phyloP scores from a whole-genome alignment of 2,888 invertebrate genomes.

The Philereme transversata region DNA sequence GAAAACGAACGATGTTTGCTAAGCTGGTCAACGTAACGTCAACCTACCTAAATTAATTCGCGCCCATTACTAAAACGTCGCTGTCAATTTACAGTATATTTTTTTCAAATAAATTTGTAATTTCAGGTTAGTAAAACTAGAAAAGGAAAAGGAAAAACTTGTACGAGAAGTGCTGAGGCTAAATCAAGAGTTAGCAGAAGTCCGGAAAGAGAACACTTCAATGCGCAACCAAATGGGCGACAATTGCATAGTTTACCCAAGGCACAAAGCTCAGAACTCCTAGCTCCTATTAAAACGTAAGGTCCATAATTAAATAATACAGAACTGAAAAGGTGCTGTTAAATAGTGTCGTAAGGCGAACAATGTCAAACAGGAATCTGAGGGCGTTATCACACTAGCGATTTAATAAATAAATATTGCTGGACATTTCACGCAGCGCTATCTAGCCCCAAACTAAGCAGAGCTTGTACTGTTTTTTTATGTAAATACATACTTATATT shows the following conservation, averaged over 20 bases:
- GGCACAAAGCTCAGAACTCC: constrained; percentile 68
- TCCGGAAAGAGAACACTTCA: constrained; percentile 90
- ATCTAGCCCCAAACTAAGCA: no score
- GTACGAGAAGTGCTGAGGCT: constrained; percentile 87
- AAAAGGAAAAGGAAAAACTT: constrained; percentile 88
- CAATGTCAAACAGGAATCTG: not conserved
- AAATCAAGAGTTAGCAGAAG: constrained; percentile 87
- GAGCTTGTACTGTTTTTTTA: no score
- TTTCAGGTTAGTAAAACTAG: constrained; percentile 72
- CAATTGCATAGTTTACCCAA: constrained; percentile 82
- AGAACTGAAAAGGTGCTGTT: constrained; percentile 34
- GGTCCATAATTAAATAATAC: constrained; percentile 40
- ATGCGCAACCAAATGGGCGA: constrained; percentile 87
- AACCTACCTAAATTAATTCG: no score
- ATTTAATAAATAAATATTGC: no score
- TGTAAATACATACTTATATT: no score
- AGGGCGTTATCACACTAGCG: no score
- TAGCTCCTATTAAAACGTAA: constrained; percentile 55
- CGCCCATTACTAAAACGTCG: no score
- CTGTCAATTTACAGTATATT: no score
- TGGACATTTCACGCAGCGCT: no score
- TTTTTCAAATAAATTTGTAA: not conserved
- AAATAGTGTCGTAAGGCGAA: constrained; percentile 33
- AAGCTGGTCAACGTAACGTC: no score
- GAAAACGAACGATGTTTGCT: no score